Evolutionary conservation across 2,888 invertebrate genomes (phyloP).

Genomic region (Dicyrtomina minuta): DNA sequence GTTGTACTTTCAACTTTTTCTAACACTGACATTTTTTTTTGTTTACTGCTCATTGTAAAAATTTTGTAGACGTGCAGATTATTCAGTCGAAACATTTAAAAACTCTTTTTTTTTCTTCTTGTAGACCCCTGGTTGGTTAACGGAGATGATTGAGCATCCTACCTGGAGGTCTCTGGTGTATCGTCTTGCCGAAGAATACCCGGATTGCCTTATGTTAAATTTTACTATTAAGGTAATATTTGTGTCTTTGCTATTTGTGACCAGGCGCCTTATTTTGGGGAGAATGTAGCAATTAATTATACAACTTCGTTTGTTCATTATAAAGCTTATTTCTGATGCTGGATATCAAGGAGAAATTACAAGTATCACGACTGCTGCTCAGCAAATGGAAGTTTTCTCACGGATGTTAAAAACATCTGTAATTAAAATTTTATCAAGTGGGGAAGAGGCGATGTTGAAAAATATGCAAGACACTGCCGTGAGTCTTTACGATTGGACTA

Average conservation of each 20-base stretch:
- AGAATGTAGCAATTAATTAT: too few species aligned
- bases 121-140: slow-evolving; percentile 94
- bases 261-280: too few species aligned
- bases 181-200: slow-evolving; percentile 93
- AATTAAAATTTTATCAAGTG: slow-evolving; percentile 82
- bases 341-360: slow-evolving; percentile 99
- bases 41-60: not conserved
- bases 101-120: slow-evolving; percentile 48
- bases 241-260: too few species aligned
- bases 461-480: slow-evolving; percentile 94
- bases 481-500: slow-evolving; percentile 57
- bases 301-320: too few species aligned
- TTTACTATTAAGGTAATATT: slow-evolving; percentile 97
- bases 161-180: slow-evolving; percentile 97
- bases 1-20: not conserved
- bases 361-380: slow-evolving; percentile 93
- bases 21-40: not conserved
- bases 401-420: slow-evolving; percentile 93
- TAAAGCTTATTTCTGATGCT: slow-evolving; percentile 91
- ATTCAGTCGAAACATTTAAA: not conserved
- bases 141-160: slow-evolving; percentile 94
- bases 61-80: not conserved
- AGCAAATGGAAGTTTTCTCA: slow-evolving; percentile 98
- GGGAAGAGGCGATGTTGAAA: slow-evolving; percentile 82
- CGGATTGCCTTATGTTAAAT: slow-evolving; percentile 97